Evolutionary conservation across 2,113 vertebrate genomes (phyloP).

Genomic region (Bos indicus): DNA sequence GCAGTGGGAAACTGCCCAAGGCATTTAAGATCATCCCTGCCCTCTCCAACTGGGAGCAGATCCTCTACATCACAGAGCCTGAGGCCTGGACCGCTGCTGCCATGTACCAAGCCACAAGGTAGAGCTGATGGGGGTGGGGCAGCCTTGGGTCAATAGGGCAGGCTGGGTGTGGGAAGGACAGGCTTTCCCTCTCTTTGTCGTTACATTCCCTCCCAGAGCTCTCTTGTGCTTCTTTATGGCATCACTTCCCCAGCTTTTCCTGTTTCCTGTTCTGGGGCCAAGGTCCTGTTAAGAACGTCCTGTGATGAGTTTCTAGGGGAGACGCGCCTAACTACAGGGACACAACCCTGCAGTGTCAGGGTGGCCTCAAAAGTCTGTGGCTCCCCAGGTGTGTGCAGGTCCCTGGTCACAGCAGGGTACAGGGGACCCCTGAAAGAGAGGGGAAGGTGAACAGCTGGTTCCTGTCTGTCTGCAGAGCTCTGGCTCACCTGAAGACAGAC

Average conservation of each 20-base stretch:
- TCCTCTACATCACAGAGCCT: conserved; percentile 95
- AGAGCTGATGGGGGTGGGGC: neutral
- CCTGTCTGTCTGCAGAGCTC: neutral
- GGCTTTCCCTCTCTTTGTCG: neutral
- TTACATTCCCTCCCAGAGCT: neutral
- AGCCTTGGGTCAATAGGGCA: neutral
- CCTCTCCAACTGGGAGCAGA: conserved; percentile 97
- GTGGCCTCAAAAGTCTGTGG: neutral
- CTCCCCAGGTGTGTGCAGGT: neutral
- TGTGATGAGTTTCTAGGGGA: neutral
- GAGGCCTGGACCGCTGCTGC: conserved; percentile 95
- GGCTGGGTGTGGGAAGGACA: neutral
- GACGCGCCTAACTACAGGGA: neutral
- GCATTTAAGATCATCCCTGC: conserved; percentile 98
- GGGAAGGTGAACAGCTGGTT: neutral
- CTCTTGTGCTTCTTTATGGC: neutral
- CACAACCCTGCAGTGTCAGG: neutral
- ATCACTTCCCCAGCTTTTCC: neutral
- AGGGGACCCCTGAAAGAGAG: neutral
- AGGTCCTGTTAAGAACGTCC: neutral
- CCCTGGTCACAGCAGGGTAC: neutral
- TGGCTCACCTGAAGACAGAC: neutral
- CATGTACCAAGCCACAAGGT: conserved; percentile 99
- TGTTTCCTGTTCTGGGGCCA: neutral
- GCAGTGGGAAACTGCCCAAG: conserved; percentile 97